Conservation (phyloP, 2,888 invertebrate species). For the Artemia sp. region DNA sequence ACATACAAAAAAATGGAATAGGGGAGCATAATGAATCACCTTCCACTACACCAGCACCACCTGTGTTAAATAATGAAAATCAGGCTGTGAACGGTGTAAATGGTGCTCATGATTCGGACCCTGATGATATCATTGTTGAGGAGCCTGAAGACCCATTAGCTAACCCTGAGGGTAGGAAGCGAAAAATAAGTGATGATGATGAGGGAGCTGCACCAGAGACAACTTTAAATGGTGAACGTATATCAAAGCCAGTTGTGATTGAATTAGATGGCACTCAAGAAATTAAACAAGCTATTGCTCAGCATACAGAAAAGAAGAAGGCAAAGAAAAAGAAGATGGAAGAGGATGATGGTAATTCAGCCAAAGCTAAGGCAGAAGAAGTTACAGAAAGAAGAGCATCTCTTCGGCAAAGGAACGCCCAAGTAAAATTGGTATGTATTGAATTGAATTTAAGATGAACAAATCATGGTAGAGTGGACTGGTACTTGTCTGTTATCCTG, state of each 20-base stretch:
- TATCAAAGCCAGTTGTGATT: constrained; percentile 8
- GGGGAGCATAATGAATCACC: no score
- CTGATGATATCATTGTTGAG: constrained; percentile 1
- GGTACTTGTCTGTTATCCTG: no score
- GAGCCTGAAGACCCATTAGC: constrained; percentile 11
- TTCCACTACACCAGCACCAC: no score
- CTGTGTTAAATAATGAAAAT: no score
- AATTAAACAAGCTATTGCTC: constrained; percentile 7
- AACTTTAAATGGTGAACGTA: neutral
- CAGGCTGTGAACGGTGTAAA: no score
- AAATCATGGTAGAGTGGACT: no score
- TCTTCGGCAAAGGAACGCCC: neutral
- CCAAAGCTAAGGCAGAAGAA: neutral
- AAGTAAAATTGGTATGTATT: neutral
- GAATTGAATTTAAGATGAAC: neutral
- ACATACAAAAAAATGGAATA: no score
- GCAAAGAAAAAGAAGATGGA: constrained; percentile 4
- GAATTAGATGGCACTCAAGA: constrained; percentile 9
- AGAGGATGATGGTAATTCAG: neutral
- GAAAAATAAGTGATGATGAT: neutral
- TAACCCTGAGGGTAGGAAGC: neutral
- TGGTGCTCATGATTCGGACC: neutral
- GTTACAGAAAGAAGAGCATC: neutral
- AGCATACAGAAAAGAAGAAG: constrained; percentile 2
- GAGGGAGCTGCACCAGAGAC: neutral